Base-by-base conservation (phyloP, 2,888 invertebrate species). In the Zootermopsis nevadensis region DNA sequence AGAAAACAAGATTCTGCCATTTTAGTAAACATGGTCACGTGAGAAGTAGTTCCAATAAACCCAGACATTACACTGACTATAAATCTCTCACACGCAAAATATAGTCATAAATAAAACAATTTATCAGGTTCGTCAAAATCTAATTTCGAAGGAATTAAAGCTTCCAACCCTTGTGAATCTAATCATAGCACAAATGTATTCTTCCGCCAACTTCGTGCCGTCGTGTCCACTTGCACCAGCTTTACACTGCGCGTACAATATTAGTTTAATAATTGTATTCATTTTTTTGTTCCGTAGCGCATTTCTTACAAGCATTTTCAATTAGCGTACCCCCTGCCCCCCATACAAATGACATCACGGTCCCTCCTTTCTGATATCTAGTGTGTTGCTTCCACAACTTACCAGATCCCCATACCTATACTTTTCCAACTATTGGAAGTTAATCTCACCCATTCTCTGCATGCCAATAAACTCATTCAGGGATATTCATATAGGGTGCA, bases 21-120 rank as follows among this genome's bases (percentile, higher is more conserved):
- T 79, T 84, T 84, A 80, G 84, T 85, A 84, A 84, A 85, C 84
- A 83, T 74, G 35, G 42, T 85, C 85, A 85, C 85, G 84, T 85
- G 85, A 85, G 74, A 81, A 74, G 74, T 82, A 84, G 84, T 79
- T 60, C 84, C 19, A 12, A 10, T 55, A 76, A 42, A 76, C 19
- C 35, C 22, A 74, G 2, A 24, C 0, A 22, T 22, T 74, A 35
- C 31, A 74, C 35, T 74, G 22, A 33, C 27, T 2, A 69, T 67
- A 66, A 30, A 69, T 69, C 2, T 69, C 4, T 30, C 4, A 24
- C 22, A n/a, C 66, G 24, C 66, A 66, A 15, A 7, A 66, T 22
- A 7, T 7, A 66, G n/a, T n/a, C n/a, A n/a, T n/a, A 66, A 15
- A 66, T 66, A 48, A 66, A n/a, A 66, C 7, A 66, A 66, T 66